phyloP scores from a whole-genome alignment of 1,140 invertebrate species.

The Leptoteleia sp. region DNA sequence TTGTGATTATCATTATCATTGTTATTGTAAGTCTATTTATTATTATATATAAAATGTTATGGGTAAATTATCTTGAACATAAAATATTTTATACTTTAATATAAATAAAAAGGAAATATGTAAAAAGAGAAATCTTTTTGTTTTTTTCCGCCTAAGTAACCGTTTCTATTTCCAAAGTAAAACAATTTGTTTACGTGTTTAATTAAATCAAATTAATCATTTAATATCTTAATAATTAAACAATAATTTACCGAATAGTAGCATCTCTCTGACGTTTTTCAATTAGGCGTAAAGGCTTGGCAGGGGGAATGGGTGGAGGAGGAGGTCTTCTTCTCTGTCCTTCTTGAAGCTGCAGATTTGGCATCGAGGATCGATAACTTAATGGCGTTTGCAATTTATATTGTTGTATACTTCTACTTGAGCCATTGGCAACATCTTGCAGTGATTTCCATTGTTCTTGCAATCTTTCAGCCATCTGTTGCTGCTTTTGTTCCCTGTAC shows the following conservation, averaged over 20 bases:
- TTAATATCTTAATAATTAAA: too few species aligned
- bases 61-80: too few species aligned
- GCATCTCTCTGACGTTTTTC: constrained; percentile 79
- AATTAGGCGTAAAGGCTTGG: constrained; percentile 79
- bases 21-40: too few species aligned
- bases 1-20: too few species aligned
- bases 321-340: constrained; percentile 75
- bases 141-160: too few species aligned
- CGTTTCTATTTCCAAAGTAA: too few species aligned
- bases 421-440: constrained; percentile 74
- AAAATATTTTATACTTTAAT: too few species aligned
- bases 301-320: constrained; percentile 81
- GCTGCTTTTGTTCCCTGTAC: constrained; percentile 82
- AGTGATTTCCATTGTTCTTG: constrained; percentile 79
- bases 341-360: constrained; percentile 83
- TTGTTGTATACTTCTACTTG: constrained; percentile 65
- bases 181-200: too few species aligned
- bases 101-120: too few species aligned
- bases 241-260: constrained; percentile 76
- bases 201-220: too few species aligned
- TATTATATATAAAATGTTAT: too few species aligned
- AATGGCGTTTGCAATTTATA: constrained; percentile 71
- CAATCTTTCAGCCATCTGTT: constrained; percentile 75
- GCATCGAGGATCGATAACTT: constrained; percentile 86
- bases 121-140: too few species aligned